A percentile compares a stretch with the other conserved stretches of the same genome.
Evolutionary conservation across 2,797 vertebrate genomes (phyloP).

Genomic region (Platalea minor): DNA sequence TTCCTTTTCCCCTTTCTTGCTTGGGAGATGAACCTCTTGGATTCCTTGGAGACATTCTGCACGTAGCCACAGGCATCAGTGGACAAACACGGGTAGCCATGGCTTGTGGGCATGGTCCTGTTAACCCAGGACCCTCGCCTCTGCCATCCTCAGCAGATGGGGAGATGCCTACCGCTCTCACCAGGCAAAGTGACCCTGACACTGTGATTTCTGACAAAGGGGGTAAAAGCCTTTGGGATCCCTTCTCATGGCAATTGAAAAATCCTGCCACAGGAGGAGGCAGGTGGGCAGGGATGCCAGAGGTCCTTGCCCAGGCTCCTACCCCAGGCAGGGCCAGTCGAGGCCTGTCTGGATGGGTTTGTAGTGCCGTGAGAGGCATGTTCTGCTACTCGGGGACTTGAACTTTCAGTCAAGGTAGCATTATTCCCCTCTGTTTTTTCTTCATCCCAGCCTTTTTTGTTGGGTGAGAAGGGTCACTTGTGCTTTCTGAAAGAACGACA

Average conservation of each 20-base stretch:
- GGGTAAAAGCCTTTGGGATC: not conserved
- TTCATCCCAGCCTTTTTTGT: not conserved
- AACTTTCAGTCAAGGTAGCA: not conserved
- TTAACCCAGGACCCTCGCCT: not conserved
- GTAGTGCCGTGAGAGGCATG: fast-evolving
- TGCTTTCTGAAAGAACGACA: not conserved
- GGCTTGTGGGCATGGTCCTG: not conserved
- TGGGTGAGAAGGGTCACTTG: not conserved
- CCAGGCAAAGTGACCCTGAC: not conserved
- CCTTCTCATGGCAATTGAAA: not conserved
- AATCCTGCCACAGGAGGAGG: not conserved
- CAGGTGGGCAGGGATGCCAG: not conserved
- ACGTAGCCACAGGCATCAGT: not conserved
- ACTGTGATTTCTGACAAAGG: not conserved
- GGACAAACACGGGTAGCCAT: not conserved
- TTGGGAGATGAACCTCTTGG: not conserved
- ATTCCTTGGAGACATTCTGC: not conserved
- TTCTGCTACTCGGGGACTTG: not conserved
- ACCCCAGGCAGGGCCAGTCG: not conserved
- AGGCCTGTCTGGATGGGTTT: fast-evolving
- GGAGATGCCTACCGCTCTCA: fast-evolving
- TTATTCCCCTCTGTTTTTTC: not conserved
- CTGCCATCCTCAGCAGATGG: not conserved
- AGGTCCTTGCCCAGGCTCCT: not conserved
- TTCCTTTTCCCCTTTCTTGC: not conserved